Evolutionary conservation across 1,140 invertebrate species (phyloP), one percentile per base, ranked within the genome.

Genomic region (Zaprionus vittiger): DNA sequence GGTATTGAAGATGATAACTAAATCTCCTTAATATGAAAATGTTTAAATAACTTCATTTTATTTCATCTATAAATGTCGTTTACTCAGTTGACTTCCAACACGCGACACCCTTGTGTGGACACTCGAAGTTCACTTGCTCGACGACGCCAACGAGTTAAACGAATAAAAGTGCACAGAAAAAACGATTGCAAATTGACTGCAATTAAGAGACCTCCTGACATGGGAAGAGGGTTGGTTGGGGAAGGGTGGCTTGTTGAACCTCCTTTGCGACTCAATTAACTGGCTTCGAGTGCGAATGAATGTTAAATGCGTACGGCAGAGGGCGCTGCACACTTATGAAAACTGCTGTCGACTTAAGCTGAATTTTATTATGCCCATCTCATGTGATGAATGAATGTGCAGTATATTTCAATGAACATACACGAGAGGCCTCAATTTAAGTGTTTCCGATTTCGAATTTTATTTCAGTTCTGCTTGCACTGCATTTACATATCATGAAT

Each of bases 211-310:
- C 17, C 7, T 15, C 22, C 49, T 56, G 54, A 41, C 34, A 72
- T 68, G 66, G 56, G n/a, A 1, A 44, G 7, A 17, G 6, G 6
- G 7, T 17, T n/a, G 41, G 38, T 2, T 1, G n/a, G 41, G 41
- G 6, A 17, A n/a, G n/a, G 17, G n/a, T 17, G n/a, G 12, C 54
- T 47, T 60, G 34, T 71, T 38, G 20, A 24, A 54, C 26, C 65
- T 55, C 20, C 49, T 54, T 47, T 84, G 74, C 31, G 63, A 47
- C 54, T 68, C 78, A 89, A 87, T 89, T 87, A 87, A 79, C 41
- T 73, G 62, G 38, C 68, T 66, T 77, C 72, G 65, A 89, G 71
- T 78, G 73, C 66, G 70, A 75, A 83, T 82, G 62, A 80, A 86
- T 80, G 80, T 87, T 67, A 83, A 75, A 64, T 60, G 20, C 14